Evolutionary conservation across 2,113 vertebrate genomes (phyloP).

Genomic region (Cavia porcellus): DNA sequence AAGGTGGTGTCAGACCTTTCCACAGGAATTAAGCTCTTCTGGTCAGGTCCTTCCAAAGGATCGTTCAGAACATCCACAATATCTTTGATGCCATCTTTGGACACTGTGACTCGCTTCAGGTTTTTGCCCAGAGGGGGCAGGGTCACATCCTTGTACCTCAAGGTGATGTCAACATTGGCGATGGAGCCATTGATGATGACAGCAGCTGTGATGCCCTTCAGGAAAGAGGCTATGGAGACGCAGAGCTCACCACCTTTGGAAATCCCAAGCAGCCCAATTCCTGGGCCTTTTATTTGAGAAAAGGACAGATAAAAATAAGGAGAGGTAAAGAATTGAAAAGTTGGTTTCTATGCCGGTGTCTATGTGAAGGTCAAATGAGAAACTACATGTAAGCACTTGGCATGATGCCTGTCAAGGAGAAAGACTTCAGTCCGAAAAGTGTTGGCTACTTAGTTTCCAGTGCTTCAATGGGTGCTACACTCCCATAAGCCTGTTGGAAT

Average conservation of each 20-base stretch:
- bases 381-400: not conserved
- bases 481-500: not conserved
- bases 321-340: not conserved
- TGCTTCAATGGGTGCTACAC: not conserved
- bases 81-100: not conserved
- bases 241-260: slow-evolving; percentile 93
- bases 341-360: not conserved
- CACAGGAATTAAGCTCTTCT: slow-evolving; percentile 90
- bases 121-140: not conserved
- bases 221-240: slow-evolving; percentile 92
- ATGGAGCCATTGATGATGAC: slow-evolving; percentile 89
- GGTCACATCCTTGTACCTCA: not conserved
- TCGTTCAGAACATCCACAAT: not conserved
- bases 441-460: not conserved
- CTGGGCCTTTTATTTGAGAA: slow-evolving; percentile 87
- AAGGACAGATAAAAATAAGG: slow-evolving; percentile 46
- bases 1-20: slow-evolving; percentile 91
- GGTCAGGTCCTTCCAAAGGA: slow-evolving; percentile 27
- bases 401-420: not conserved
- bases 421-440: not conserved
- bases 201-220: slow-evolving; percentile 90
- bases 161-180: slow-evolving; percentile 74
- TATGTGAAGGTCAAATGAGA: not conserved
- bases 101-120: not conserved
- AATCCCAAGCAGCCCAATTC: slow-evolving; percentile 92